phyloP scores from a whole-genome alignment of 2,888 invertebrate genomes.

The Doris montereyensis region DNA sequence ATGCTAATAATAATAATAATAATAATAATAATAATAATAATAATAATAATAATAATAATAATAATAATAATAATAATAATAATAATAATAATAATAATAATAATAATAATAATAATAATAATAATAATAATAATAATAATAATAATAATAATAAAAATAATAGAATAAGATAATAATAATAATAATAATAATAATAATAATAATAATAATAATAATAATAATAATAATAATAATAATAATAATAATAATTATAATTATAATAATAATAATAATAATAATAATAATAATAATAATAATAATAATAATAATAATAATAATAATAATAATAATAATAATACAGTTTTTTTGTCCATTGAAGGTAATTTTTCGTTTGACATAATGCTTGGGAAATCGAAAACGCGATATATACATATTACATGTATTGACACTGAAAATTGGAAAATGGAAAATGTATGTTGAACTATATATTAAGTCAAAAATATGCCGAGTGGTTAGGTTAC shows the following conservation, averaged over 20 bases:
- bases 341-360: no score
- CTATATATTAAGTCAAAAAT: no score
- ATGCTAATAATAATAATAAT: neutral
- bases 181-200: slow-evolving; percentile 17
- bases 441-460: no score
- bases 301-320: slow-evolving; percentile 2
- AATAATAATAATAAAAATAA: slow-evolving; percentile 6
- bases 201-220: neutral
- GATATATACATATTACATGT: no score
- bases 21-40: neutral
- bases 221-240: neutral
- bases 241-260: neutral
- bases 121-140: neutral
- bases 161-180: slow-evolving; percentile 8
- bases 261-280: neutral
- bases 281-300: neutral
- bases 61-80: neutral
- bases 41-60: neutral
- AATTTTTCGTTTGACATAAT: no score
- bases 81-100: neutral
- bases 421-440: no score
- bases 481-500: no score
- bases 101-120: neutral
- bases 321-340: neutral
- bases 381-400: no score